Evolutionary conservation across 2,797 vertebrate genomes (phyloP).

Genomic region (Micrastur ruficollis): DNA sequence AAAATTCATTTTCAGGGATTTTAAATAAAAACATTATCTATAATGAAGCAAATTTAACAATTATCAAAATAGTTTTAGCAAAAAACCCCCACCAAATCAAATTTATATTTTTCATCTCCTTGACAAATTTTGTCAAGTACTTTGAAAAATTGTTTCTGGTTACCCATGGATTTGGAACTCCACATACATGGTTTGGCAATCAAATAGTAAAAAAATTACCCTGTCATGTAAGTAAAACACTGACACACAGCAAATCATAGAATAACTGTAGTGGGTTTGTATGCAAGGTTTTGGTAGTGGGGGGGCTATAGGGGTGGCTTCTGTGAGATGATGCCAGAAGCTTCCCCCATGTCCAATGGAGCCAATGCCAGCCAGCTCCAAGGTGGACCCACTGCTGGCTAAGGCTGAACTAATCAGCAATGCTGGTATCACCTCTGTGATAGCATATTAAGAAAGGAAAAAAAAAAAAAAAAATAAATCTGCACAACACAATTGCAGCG

Average conservation of each 20-base stretch:
- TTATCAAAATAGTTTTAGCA: neutral
- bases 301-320: too few relatives aligned
- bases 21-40: neutral
- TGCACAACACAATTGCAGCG: too few relatives aligned
- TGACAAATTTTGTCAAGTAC: neutral
- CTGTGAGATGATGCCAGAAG: too few relatives aligned
- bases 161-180: neutral
- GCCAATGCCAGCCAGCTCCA: too few relatives aligned
- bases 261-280: neutral
- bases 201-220: neutral
- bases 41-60: neutral
- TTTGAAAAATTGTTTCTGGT: neutral
- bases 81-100: rapidly evolving
- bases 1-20: neutral
- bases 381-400: too few relatives aligned
- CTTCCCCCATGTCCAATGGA: too few relatives aligned
- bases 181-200: neutral
- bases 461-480: too few relatives aligned
- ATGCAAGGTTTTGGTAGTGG: too few relatives aligned
- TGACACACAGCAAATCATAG: neutral
- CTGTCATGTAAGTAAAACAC: neutral
- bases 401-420: too few relatives aligned
- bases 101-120: neutral
- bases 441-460: too few relatives aligned
- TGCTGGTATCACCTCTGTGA: too few relatives aligned